phyloP scores from a whole-genome alignment of 92 coral and sea anemone genomes.

The Porites rus region DNA sequence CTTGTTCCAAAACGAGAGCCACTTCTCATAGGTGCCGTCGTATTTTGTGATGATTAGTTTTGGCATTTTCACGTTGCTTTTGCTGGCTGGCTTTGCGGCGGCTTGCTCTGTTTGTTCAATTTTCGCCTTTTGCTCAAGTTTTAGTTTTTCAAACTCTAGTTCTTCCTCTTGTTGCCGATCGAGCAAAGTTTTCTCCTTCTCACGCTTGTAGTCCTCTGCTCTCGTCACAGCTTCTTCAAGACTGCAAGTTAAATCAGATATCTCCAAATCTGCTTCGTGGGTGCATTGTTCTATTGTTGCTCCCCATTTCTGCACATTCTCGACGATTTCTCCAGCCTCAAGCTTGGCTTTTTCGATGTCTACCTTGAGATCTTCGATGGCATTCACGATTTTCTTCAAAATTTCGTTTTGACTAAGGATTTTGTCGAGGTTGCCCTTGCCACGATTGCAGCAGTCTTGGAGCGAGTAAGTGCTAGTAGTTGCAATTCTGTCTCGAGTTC shows the following conservation, averaged over 20 bases:
- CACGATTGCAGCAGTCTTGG: constrained; percentile 26
- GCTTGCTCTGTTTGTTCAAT: constrained; percentile 4
- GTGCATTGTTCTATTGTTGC: constrained; percentile 33
- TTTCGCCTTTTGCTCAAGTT: constrained; percentile 26
- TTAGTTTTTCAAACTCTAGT: constrained; percentile 41
- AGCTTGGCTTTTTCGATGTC: constrained; percentile 52
- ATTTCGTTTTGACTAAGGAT: constrained; percentile 37
- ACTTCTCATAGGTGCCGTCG: constrained; percentile 48
- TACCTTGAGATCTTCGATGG: constrained; percentile 33
- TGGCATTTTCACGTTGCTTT: constrained; percentile 52
- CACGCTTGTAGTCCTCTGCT: constrained; percentile 37
- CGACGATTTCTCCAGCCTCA: constrained; percentile 30
- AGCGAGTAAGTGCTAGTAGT: constrained; percentile 19
- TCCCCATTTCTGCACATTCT: constrained; percentile 45
- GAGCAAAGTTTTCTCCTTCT: constrained; percentile 28
- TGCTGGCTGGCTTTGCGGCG: constrained; percentile 14
- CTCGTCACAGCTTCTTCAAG: constrained; percentile 38
- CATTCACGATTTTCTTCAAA: constrained; percentile 10
- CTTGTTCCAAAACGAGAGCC: constrained; percentile 67
- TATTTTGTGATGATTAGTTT: constrained; percentile 46
- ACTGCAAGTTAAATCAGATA: constrained; percentile 7
- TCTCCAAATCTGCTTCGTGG: constrained; percentile 44
- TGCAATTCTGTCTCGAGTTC: constrained; percentile 40
- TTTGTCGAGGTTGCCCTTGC: constrained; percentile 43
- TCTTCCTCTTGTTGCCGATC: constrained; percentile 52